Evolutionary conservation across 2,797 vertebrate genomes (phyloP), one percentile per base, ranked within the genome.

Genomic region (Micrastur ruficollis): DNA sequence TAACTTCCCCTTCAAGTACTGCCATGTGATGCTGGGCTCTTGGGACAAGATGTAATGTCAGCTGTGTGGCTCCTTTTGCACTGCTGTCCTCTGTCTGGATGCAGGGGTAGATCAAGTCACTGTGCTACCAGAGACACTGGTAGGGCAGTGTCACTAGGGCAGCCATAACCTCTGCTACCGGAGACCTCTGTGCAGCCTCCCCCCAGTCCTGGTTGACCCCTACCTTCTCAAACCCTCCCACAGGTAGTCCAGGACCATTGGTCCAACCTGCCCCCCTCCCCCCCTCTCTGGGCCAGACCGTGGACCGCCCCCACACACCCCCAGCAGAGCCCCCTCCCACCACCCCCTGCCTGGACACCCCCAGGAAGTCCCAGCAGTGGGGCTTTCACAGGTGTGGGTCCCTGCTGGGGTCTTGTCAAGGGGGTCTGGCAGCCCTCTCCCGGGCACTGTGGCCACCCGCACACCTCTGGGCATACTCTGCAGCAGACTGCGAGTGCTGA

Each of bases 241-340:
- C 25, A 34, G 42, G 55, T 14, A 32, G 14, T 32, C 46, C 31
- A 76, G 31, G 36, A 53, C 44, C 1, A 0, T 40, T 68, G 27
- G 14, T 50, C 42, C 29, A 55, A 23, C 36, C 36, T 34, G 17
- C 11, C 9, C n/a, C 15, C 12, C 5, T 6, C 12, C 4, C 12
- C 5, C 7, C 12, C 4, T 1, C 19, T 78, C 40, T 4, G 12
- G 65, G 11, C n/a, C 8, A 17, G 46, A 49, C 9, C 47, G n/a
- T 0, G 3, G 36, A 46, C 15, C 16, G 34, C 2, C 4, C 8
- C 9, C 14, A 5, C 2, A 1, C 18, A 29, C 5, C 19, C 25
- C 40, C 12, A 49, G 55, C 22, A 68, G 47, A 55, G 4, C 31
- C 29, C n/a, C 4, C 1, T 87, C 21, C 13, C n/a, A 8, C 26